Evolutionary conservation across 1,140 invertebrate genomes (phyloP), one percentile per base, ranked within the genome.

Genomic region (Drosophila elegans): DNA sequence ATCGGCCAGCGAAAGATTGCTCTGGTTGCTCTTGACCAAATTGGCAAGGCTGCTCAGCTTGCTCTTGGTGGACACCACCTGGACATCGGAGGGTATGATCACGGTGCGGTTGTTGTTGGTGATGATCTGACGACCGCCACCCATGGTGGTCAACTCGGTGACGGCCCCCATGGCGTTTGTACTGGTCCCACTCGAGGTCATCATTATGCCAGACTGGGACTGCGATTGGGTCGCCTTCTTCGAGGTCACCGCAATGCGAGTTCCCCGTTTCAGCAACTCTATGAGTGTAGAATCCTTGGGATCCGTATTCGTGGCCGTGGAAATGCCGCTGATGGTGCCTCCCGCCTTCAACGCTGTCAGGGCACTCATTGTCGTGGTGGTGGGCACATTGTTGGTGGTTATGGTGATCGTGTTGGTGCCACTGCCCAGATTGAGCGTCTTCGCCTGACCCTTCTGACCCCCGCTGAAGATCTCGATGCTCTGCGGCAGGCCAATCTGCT

Each of bases 201-300:
- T 46, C 7, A 82, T 52, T 27, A 80, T 25, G 29, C 80, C 73
- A 6, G 74, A 56, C 21, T 80, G 82, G 5, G 55, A 39, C 34
- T 84, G 80, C 3, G 74, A 29, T 29, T 90, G 78, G 3, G 74
- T 21, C 16, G 16, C 36, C 49, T 82, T 88, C 69, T 91, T 91
- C 4, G 81, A 92, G 36, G 90, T 95, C n/a, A 95, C 94, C 21
- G 94, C 93, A 83, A 96, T 95, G 93, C 96, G 96, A 11, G 95
- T 95, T 10, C 95, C 95, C 56, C 95, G 93, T 81, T 95, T 95
- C 25, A 95, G 90, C 36, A 95, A 81, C 82, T 94, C 94, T 49
- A 94, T 94, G 9, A 94, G 84, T 1, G 94, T 94, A 1, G 94
- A 94, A 52, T 94, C 94, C 91, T 94, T 94, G 13, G 89, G 80